A percentile compares a stretch with the other conserved stretches of the same genome.
These are phyloP conservation scores for Chaenogobius annularis DNA, from an alignment of 2,113 vertebrate genomes.

Conservation along the genomic window DNA sequence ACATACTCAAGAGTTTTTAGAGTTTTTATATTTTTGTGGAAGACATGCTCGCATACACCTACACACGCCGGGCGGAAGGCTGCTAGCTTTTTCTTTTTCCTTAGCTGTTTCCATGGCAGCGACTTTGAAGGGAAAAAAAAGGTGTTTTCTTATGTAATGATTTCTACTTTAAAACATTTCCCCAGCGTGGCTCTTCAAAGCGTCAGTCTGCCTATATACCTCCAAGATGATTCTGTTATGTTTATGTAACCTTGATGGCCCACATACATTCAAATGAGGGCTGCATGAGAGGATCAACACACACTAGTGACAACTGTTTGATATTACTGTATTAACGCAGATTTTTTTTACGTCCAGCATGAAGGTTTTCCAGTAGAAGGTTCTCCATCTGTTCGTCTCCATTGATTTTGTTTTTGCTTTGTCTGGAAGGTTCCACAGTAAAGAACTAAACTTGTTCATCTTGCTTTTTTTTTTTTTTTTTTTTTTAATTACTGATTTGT, in stretches of 20 bases:
- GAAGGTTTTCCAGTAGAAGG: background rate
- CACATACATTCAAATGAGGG: constrained; percentile 7
- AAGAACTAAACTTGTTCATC: too few species aligned
- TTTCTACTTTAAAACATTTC: constrained; percentile 52
- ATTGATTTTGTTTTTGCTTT: background rate
- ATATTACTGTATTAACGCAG: background rate
- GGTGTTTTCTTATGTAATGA: constrained; percentile 70
- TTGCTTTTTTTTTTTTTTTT: too few species aligned
- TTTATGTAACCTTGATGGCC: constrained; percentile 47
- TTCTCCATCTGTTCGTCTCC: background rate
- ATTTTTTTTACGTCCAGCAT: background rate
- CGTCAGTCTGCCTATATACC: constrained; percentile 14
- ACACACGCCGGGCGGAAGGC: constrained; percentile 53
- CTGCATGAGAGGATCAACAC: background rate
- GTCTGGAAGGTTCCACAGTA: too few species aligned
- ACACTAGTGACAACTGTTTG: background rate
- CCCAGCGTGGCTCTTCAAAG: constrained; percentile 19
- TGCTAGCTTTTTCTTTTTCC: constrained; percentile 44
- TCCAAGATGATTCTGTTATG: constrained; percentile 8
- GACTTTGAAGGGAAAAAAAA: constrained; percentile 42
- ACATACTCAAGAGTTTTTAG: constrained; percentile 50
- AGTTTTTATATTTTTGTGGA: constrained; percentile 46
- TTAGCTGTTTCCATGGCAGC: constrained; percentile 78
- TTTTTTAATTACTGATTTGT: too few species aligned
- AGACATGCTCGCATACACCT: constrained; percentile 59